Conservation (phyloP, 2,888 invertebrate species). For the Tetragnatha montana region DNA sequence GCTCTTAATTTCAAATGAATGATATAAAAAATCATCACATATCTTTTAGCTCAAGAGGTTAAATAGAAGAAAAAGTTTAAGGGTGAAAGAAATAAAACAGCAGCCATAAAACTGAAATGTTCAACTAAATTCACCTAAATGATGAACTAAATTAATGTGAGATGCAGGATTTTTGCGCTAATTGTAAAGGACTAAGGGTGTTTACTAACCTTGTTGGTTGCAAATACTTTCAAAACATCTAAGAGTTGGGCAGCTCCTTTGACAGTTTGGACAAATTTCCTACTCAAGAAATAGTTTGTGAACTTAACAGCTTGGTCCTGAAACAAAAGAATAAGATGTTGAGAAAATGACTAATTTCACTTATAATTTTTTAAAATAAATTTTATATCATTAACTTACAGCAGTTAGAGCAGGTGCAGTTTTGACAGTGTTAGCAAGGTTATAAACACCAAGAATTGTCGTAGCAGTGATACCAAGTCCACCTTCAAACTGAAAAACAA, state of each 20-base stretch:
- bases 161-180: no score
- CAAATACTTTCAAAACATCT: constrained; percentile 84
- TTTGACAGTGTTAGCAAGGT: constrained; percentile 81
- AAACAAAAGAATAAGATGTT: constrained; percentile 34
- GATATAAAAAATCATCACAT: no score
- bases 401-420: constrained; percentile 83
- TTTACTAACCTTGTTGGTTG: constrained; percentile 81
- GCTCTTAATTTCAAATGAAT: no score
- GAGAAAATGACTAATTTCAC: not conserved
- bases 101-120: no score
- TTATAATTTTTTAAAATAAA: not conserved
- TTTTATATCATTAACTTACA: constrained; percentile 73
- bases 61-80: no score
- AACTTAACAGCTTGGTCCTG: constrained; percentile 90
- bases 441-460: constrained; percentile 81
- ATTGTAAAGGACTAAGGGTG: constrained; percentile 44
- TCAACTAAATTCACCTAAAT: no score
- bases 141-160: no score
- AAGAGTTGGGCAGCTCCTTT: constrained; percentile 89
- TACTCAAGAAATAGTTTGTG: constrained; percentile 90
- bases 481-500: constrained; percentile 83
- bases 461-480: constrained; percentile 82
- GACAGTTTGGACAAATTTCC: constrained; percentile 90
- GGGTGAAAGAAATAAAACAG: no score
- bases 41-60: no score